A percentile compares a stretch with the other conserved stretches of the same genome.
Conservation (phyloP, 2,888 invertebrate genomes). For the Pyrrhia umbra region DNA sequence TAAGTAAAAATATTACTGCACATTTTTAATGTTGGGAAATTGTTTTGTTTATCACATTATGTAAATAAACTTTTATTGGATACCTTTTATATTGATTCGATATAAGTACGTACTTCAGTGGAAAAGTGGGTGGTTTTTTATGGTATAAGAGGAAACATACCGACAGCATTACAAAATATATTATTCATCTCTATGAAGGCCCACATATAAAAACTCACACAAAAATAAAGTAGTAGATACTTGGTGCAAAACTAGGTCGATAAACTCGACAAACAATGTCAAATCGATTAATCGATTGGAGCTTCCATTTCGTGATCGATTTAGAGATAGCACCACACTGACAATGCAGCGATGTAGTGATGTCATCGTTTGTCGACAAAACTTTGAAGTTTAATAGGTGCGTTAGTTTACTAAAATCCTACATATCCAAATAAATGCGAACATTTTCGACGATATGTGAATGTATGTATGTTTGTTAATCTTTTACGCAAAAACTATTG, state of each 20-base stretch:
- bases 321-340: constrained; percentile 39
- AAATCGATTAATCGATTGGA: constrained; percentile 51
- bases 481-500: too few relatives aligned
- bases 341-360: constrained; percentile 13
- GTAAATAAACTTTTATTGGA: neutral
- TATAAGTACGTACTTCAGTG: neutral
- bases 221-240: neutral
- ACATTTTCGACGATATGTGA: too few relatives aligned
- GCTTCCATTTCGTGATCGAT: constrained; percentile 37
- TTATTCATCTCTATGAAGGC: too few relatives aligned
- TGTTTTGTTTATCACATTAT: constrained; percentile 28
- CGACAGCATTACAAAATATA: too few relatives aligned
- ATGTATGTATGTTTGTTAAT: too few relatives aligned
- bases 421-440: too few relatives aligned
- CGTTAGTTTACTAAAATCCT: too few relatives aligned
- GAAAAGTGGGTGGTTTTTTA: neutral
- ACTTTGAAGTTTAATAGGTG: neutral
- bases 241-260: constrained; percentile 21
- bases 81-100: constrained; percentile 9
- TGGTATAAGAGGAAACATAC: too few relatives aligned
- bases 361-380: neutral
- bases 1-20: neutral
- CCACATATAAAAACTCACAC: too few relatives aligned
- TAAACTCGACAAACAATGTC: constrained; percentile 38
- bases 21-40: neutral